Base-by-base conservation (phyloP, 2,888 invertebrate species). In the Branchinecta sandiegonensis region DNA sequence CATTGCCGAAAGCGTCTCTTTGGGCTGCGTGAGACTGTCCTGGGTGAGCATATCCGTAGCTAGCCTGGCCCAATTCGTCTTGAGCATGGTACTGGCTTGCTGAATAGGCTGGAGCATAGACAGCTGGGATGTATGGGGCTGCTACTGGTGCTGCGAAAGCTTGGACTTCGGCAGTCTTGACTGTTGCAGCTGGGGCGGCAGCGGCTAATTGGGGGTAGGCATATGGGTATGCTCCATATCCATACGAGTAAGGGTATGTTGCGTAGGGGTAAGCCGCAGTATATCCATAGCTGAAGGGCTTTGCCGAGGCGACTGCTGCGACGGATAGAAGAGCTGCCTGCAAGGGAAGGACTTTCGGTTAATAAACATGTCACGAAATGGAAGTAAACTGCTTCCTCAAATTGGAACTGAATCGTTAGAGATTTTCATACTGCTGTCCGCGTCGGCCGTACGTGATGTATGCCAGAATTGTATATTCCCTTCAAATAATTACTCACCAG, bases 241-340 rank as follows among this genome's bases (percentile, higher is more conserved):
- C 17, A 17, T 8, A 56, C 46, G 65, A 46, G 65, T 68, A 65
- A 65, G 68, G 47, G 65, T 37, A 67, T 17, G 56, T 11, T 10
- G 17, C 23, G 67, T 66, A 66, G 37, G 66, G 46, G 11, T 47
- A 72, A 71, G 68, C 71, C 68, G 48, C 67, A 71, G 63, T 68
- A 66, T 69, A 66, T 66, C 71, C 70, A 64, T 72, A 48, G 46
- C 70, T 56, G 50, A 74, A 73, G 66, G 75, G 75, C 68, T 73
- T 74, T 71, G 76, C 75, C 68, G 72, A 72, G 69, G 75, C 75
- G 67, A 75, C 75, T 69, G 78, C 78, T 74, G 77, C 73, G 75
- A 82, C 77, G 79, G 82, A 80, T 77, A 80, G 79, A 78, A 83
- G 79, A 75, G 81, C 81, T 79, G 82, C 82, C 83, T 83, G 79